Evolutionary conservation across 2,797 vertebrate species (phyloP).

Genomic region (Pelodytes ibericus): DNA sequence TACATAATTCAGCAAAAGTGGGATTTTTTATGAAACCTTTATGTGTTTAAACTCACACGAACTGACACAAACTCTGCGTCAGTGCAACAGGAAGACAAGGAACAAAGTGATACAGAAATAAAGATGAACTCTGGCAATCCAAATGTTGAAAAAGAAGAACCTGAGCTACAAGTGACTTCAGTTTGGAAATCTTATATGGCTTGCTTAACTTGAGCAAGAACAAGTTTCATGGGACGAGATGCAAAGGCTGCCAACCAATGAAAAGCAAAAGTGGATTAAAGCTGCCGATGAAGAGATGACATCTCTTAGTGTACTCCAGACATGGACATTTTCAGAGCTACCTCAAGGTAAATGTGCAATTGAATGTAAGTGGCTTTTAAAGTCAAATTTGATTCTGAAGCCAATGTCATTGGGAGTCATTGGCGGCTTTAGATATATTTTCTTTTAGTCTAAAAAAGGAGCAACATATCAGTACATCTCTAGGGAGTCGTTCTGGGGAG

Average conservation of each 20-base stretch:
- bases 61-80: background rate
- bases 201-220: background rate
- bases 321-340: slow-evolving; percentile 3
- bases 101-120: background rate
- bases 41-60: background rate
- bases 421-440: no score
- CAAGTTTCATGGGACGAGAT: background rate
- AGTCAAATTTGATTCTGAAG: slow-evolving; percentile 2
- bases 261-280: background rate
- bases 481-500: no score
- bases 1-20: background rate
- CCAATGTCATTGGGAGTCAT: no score
- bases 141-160: background rate
- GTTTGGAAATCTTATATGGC: background rate
- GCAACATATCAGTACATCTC: no score
- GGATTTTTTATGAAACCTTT: background rate
- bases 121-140: background rate
- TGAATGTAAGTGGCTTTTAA: slow-evolving; percentile 15
- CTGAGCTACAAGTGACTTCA: background rate
- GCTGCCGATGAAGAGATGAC: slow-evolving; percentile 15
- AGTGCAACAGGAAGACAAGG: background rate
- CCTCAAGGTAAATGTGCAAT: slow-evolving; percentile 6
- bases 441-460: no score
- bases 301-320: background rate
- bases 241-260: background rate